Evolutionary conservation across 2,888 invertebrate species (phyloP), one percentile per base, ranked within the genome.

Genomic region (Drosophila eohydei): DNA sequence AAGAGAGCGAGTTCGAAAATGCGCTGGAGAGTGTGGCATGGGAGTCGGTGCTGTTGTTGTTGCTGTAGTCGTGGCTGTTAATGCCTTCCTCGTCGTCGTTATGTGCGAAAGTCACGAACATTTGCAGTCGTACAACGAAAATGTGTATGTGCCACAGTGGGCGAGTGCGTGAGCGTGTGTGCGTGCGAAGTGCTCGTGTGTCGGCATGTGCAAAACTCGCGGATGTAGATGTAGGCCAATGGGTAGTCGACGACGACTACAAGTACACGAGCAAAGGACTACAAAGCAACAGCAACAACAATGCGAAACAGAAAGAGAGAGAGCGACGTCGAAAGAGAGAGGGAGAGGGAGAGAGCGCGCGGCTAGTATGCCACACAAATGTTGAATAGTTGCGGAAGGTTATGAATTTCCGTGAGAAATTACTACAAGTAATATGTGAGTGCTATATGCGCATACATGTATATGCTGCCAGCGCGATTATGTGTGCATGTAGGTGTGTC

Each of bases 201-300:
- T 74, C 56, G 63, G 55, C 65, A 68, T 60, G 65, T 78, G 68
- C 79, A 78, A 78, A 83, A 76, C 68, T 74, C 80, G 75, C 90
- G 75, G 84, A 90, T 89, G 84, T 90, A 91, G 86, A 90, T 91
- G 82, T 90, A 90, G 91, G 91, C 91, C 91, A 91, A 89, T 91
- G 83, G 90, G 85, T 90, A 89, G 84, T 81, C 77, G 73, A 69
- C 78, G 75, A 81, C 78, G 75, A 79, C 78, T 63, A 73, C 72
- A 59, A 75, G 67, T 58, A 43, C 59, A 72, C 78, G 74, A 63
- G 62, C 77, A 68, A 55, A 43, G 56, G 59, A 71, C 50, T 67
- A 71, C 66, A 69, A 62, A 59, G 41, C 65, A 62, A 76, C 44
- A 61, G 70, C 80, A 50, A 62, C 62, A 62, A 54, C 54, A 61